These are phyloP conservation scores for Helicoverpa armigera DNA, from an alignment of 1,140 invertebrate genomes.

Conservation along the genomic window DNA sequence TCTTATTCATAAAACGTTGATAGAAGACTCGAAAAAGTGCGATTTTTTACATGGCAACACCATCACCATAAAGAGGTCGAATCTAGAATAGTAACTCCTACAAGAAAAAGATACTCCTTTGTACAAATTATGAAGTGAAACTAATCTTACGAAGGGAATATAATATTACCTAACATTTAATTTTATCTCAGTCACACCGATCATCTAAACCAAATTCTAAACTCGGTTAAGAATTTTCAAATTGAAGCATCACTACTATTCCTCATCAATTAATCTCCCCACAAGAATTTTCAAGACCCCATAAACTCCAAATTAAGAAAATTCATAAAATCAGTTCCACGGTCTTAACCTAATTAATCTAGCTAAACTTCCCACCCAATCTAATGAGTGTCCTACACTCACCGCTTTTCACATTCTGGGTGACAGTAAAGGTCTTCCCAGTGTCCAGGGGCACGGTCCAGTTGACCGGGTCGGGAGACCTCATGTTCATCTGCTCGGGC, in stretches of 20 bases:
- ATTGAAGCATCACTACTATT: background rate
- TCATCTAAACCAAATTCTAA: background rate
- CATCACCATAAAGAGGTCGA: conserved; percentile 47
- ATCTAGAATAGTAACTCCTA: background rate
- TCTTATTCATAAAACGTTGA: conserved; percentile 56
- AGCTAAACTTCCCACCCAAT: conserved; percentile 72
- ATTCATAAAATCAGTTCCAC: conserved; percentile 60
- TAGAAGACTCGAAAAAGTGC: conserved; percentile 37
- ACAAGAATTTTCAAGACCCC: no score
- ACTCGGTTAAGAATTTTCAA: background rate
- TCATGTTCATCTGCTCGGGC: conserved; percentile 96
- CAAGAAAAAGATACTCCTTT: conserved; percentile 79
- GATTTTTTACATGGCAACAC: conserved; percentile 55
- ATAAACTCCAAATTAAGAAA: no score
- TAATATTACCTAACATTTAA: background rate
- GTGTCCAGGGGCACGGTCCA: conserved; percentile 98
- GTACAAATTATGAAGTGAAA: conserved; percentile 55
- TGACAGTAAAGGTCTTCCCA: conserved; percentile 96
- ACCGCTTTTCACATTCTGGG: conserved; percentile 96
- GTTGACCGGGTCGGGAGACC: conserved; percentile 96
- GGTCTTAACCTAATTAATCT: conserved; percentile 65
- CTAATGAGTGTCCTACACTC: conserved; percentile 76
- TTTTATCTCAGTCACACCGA: conserved; percentile 19
- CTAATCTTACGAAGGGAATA: conserved; percentile 55
- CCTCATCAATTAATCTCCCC: no score